Conservation (phyloP, 92 coral and sea anemone species). For the Palythoa grandiflora region DNA sequence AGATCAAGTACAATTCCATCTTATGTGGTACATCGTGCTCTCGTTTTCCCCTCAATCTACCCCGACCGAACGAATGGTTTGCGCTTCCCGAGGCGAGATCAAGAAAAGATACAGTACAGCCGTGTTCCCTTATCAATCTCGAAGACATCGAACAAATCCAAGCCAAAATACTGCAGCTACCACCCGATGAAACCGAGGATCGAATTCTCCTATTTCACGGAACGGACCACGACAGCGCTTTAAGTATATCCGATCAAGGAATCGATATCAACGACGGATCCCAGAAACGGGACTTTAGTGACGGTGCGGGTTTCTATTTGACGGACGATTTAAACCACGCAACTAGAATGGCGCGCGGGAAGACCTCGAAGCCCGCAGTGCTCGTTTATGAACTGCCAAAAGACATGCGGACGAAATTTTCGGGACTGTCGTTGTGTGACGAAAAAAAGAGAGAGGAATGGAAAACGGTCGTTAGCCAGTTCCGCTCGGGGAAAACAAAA, state of each 20-base stretch:
- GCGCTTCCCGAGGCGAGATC: neutral
- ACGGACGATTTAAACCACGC: slow-evolving; percentile 36
- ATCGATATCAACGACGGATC: slow-evolving; percentile 49
- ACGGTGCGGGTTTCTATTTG: slow-evolving; percentile 68
- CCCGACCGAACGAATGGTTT: slow-evolving; percentile 39
- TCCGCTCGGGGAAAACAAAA: slow-evolving; percentile 55
- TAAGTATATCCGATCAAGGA: slow-evolving; percentile 55
- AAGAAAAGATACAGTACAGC: neutral
- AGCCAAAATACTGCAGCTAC: neutral
- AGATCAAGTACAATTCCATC: slow-evolving; percentile 57
- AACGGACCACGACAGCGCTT: slow-evolving; percentile 70
- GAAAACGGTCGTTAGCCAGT: slow-evolving; percentile 58
- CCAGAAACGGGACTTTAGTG: slow-evolving; percentile 68
- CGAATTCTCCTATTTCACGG: slow-evolving; percentile 61
- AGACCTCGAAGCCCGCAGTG: slow-evolving; percentile 64
- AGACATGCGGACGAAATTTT: slow-evolving; percentile 8
- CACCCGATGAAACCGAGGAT: neutral
- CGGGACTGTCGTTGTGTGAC: neutral
- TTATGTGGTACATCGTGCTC: slow-evolving; percentile 3
- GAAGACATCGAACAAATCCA: slow-evolving; percentile 15
- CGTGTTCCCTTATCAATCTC: slow-evolving; percentile 28
- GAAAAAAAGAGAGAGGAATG: slow-evolving; percentile 41
- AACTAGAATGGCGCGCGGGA: slow-evolving; percentile 53
- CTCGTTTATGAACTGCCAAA: slow-evolving; percentile 43
- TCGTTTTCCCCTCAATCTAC: slow-evolving; percentile 49